Evolutionary conservation across 2,797 vertebrate genomes (phyloP), one percentile per base, ranked within the genome.

Genomic region (Threskiornis aethiopicus): DNA sequence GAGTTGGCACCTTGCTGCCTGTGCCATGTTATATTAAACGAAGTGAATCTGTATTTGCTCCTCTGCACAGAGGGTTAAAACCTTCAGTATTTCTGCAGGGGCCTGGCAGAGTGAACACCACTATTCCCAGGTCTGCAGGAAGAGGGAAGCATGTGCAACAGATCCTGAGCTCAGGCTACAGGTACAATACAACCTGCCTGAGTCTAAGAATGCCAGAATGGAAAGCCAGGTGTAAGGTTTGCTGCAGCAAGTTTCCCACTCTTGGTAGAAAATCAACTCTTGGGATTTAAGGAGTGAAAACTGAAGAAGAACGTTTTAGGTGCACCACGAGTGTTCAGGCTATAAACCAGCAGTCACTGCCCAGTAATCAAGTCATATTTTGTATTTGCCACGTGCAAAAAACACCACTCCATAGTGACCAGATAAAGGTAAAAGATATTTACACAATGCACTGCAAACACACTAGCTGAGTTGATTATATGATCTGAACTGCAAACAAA

Each of bases 401-500:
- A 78, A 42, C 64, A 76, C 52, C 71, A 94, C 49, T 87, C 64
- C 67, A 12, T 13, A 25, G 1, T 33, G 41, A 64, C 9, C 39
- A 64, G 46, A 6, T 41, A 41, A 39, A 59, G 15, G 75, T 51
- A 83, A 82, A 52, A 78, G 49, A 31, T 20, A 29, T 49, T 91
- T 67, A 44, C 14, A 11, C 25, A 91, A 89, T 1, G n/a, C 79
- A 94, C 93, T 93, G 92, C 95, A 93, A 96, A 87, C 65, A 78
- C 14, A 42, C 33, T 52, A 55, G 41, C 65, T 18, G 39, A 69
- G 55, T 18, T 65, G 22, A 66, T 84, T 84, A 17, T 8, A 47
- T 44, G 89, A 84, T 44, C 54, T 75, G 65, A 90, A 75, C 20
- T 35, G 51, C 73, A 92, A 76, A 81, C 89, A 47, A 71, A 93